These are phyloP conservation scores for Bothrops jararaca DNA, from an alignment of 2,113 vertebrate genomes.

Conservation along the genomic window DNA sequence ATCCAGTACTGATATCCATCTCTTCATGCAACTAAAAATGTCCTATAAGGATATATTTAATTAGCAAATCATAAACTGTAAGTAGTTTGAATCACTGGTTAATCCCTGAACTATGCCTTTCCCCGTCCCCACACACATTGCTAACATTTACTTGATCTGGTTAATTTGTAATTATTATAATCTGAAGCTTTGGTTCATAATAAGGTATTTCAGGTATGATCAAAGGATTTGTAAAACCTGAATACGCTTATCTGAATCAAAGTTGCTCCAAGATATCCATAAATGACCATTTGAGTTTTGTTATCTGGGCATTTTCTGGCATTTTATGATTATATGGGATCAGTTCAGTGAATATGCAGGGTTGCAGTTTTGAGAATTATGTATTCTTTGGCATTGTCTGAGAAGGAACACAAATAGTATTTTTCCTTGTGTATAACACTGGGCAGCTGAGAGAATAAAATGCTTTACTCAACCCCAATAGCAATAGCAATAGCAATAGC, in stretches of 20 bases:
- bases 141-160: not conserved
- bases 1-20: not conserved
- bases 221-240: not conserved
- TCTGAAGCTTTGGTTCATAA: not conserved
- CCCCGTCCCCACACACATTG: not conserved
- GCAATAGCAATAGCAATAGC: no score
- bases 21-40: not conserved
- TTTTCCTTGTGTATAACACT: not conserved
- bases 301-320: not conserved
- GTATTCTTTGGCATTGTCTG: not conserved
- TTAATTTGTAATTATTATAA: not conserved
- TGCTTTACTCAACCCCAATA: not conserved
- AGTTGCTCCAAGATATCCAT: not conserved
- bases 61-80: not conserved
- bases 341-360: not conserved
- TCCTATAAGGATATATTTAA: slow-evolving; percentile 15
- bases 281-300: not conserved
- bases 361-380: not conserved
- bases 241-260: not conserved
- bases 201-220: not conserved
- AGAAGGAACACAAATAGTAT: not conserved
- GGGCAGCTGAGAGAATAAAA: not conserved
- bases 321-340: not conserved
- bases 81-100: not conserved
- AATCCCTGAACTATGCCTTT: not conserved